phyloP scores from a whole-genome alignment of 2,888 invertebrate species.

The Eupeodes latifasciatus region DNA sequence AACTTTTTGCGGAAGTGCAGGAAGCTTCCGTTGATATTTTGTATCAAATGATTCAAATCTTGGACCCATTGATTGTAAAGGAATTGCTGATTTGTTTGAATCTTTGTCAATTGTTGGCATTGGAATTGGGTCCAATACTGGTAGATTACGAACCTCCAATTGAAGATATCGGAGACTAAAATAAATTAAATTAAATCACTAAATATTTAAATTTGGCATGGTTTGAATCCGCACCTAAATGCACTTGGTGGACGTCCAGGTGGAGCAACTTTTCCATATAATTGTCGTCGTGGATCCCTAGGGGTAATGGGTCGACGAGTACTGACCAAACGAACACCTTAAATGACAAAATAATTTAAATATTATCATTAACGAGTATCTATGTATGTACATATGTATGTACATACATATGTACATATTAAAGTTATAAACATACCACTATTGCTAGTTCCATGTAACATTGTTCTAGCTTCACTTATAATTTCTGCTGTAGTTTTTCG shows the following conservation, averaged over 20 bases:
- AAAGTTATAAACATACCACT: slow-evolving; percentile 45
- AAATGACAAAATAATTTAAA: background rate
- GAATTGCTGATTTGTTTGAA: slow-evolving; percentile 61
- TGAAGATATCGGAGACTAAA: slow-evolving; percentile 88
- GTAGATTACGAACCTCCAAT: slow-evolving; percentile 79
- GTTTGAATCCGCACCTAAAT: slow-evolving; percentile 86
- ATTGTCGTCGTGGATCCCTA: slow-evolving; percentile 90
- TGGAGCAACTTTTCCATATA: slow-evolving; percentile 88
- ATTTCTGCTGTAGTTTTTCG: slow-evolving; percentile 92
- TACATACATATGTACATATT: too few species aligned
- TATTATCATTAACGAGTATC: background rate
- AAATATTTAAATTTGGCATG: background rate
- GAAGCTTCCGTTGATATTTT: slow-evolving; percentile 65
- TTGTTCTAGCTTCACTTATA: slow-evolving; percentile 90
- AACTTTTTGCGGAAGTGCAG: slow-evolving; percentile 52
- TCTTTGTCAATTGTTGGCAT: slow-evolving; percentile 59
- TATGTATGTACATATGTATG: background rate
- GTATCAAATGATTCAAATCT: slow-evolving; percentile 72
- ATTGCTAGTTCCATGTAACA: slow-evolving; percentile 82
- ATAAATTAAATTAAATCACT: slow-evolving; percentile 47
- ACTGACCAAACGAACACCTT: slow-evolving; percentile 85
- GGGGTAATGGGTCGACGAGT: slow-evolving; percentile 95
- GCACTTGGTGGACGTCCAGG: slow-evolving; percentile 89
- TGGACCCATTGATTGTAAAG: slow-evolving; percentile 78
- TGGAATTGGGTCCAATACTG: slow-evolving; percentile 54